Conservation (phyloP, 2,888 invertebrate species). For the Machimus rusticus region DNA sequence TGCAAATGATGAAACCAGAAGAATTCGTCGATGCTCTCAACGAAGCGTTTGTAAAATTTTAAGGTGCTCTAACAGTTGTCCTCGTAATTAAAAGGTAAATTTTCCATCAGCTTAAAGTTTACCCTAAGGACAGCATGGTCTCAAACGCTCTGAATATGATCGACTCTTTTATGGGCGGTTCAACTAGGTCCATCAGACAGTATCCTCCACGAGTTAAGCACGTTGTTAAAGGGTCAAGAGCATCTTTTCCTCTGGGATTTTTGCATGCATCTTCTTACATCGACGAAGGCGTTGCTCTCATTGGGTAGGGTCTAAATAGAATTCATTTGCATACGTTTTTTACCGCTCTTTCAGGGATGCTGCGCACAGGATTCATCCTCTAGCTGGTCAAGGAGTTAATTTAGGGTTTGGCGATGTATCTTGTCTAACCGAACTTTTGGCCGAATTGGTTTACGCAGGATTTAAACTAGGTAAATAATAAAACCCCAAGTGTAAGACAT, state of each 20-base stretch:
- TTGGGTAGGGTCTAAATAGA: constrained; percentile 74
- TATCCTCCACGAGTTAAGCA: constrained; percentile 58
- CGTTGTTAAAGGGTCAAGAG: constrained; percentile 66
- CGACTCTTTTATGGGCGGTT: constrained; percentile 62
- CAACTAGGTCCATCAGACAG: constrained; percentile 58
- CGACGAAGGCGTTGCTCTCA: constrained; percentile 78
- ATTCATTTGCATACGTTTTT: not conserved
- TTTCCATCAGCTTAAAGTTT: constrained; percentile 54
- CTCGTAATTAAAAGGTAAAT: not conserved
- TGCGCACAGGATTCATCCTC: constrained; percentile 90
- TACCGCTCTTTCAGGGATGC: constrained; percentile 70
- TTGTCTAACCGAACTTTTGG: constrained; percentile 74
- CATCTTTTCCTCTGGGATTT: constrained; percentile 91
- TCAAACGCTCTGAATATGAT: constrained; percentile 64
- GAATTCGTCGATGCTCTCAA: constrained; percentile 90
- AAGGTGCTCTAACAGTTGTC: not conserved
- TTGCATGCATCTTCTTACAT: constrained; percentile 89
- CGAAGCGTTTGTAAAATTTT: constrained; percentile 75
- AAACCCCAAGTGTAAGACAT: not conserved
- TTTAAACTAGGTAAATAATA: constrained; percentile 69
- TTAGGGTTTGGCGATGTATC: constrained; percentile 93
- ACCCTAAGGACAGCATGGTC: constrained; percentile 56
- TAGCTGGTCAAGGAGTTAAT: constrained; percentile 98
- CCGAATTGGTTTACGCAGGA: constrained; percentile 76
- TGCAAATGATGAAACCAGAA: constrained; percentile 74